phyloP scores from a whole-genome alignment of 2,113 vertebrate genomes.

The Pongo pygmaeus region DNA sequence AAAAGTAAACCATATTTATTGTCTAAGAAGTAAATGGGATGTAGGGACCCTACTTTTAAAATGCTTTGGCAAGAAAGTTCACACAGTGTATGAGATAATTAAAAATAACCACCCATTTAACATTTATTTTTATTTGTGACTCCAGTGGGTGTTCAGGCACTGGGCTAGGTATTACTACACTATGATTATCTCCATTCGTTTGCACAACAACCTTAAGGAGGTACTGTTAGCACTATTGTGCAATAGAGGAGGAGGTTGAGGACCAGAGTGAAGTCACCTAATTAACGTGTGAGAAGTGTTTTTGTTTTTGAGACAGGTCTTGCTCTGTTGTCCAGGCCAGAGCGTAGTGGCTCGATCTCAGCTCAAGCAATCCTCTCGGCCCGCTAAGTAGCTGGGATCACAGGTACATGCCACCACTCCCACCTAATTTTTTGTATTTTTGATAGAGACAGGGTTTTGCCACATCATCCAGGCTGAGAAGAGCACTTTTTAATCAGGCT shows the following conservation, averaged over 20 bases:
- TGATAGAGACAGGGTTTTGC: no score
- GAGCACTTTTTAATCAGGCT: neutral
- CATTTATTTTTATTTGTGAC: neutral
- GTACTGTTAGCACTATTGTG: neutral
- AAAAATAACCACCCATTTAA: neutral
- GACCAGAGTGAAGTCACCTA: neutral
- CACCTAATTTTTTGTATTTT: no score
- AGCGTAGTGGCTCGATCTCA: no score
- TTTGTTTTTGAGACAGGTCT: no score
- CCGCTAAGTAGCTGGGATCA: no score
- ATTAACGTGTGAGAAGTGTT: neutral
- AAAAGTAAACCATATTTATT: neutral
- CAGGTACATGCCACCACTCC: no score
- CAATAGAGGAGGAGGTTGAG: neutral
- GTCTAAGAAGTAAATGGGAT: neutral
- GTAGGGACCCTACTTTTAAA: neutral
- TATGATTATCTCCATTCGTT: no score
- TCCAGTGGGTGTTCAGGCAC: neutral
- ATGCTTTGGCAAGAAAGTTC: slow-evolving; percentile 9
- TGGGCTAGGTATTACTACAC: neutral
- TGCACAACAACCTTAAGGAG: neutral
- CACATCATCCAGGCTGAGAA: no score
- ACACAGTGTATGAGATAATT: neutral
- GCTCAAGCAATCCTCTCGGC: no score
- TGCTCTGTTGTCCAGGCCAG: no score